phyloP scores from a whole-genome alignment of 1,140 invertebrate species.

The Patella vulgata region DNA sequence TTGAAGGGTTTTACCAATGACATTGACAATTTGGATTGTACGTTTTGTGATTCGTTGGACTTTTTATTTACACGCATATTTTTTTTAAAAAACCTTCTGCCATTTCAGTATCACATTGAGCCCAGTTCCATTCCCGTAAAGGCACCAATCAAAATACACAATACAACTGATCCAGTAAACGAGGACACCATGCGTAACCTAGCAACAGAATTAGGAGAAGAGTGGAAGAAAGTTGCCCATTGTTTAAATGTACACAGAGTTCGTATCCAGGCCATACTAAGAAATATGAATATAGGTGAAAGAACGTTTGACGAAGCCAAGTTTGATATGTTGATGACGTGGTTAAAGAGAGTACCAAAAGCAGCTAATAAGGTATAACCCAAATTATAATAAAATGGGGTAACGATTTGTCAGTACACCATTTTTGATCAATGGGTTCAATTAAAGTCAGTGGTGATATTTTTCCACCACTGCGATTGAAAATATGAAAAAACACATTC shows the following conservation, averaged over 20 bases:
- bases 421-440: no score
- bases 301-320: conserved; percentile 43
- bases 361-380: conserved; percentile 57
- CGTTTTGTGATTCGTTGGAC: no score
- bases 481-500: no score
- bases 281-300: conserved; percentile 38
- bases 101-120: conserved; percentile 46
- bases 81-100: no score
- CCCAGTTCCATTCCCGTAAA: conserved; percentile 25
- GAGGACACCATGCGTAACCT: conserved; percentile 46
- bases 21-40: no score
- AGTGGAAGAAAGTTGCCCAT: conserved; percentile 53
- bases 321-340: conserved; percentile 60
- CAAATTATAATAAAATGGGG: no score
- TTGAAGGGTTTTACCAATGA: no score
- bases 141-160: conserved; percentile 46
- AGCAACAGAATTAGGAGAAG: conserved; percentile 54
- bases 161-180: conserved; percentile 42
- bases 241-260: conserved; percentile 44
- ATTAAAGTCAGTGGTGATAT: no score
- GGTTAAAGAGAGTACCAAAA: conserved; percentile 58
- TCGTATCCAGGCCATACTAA: conserved; percentile 52
- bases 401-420: no score
- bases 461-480: no score
- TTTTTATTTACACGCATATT: no score